Conservation (phyloP, 2,797 vertebrate species). For the Lepus townsendii region DNA sequence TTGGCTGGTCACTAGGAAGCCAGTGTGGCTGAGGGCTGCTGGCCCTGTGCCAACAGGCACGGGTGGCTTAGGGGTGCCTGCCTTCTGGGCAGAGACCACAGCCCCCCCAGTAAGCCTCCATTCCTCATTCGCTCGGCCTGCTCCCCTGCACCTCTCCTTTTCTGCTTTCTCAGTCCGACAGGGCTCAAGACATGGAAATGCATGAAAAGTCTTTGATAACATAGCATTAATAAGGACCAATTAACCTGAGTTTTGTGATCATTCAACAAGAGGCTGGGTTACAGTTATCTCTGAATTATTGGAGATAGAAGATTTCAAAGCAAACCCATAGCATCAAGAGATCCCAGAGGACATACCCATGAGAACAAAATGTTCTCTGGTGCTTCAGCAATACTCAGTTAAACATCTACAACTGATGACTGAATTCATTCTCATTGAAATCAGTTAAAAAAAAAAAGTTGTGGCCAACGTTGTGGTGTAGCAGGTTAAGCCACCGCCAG, state of each 20-base stretch:
- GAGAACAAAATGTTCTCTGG: conserved; percentile 54
- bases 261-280: conserved; percentile 63
- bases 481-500: no score
- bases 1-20: conserved; percentile 22
- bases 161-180: conserved; percentile 12
- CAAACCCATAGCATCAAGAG: conserved; percentile 70
- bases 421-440: conserved; percentile 51
- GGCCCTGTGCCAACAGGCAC: not conserved
- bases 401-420: not conserved
- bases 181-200: conserved; percentile 64
- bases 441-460: not conserved
- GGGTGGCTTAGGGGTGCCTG: not conserved
- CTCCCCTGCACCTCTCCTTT: not conserved
- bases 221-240: conserved; percentile 71
- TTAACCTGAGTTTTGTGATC: conserved; percentile 73
- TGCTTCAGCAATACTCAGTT: not conserved
- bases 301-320: conserved; percentile 69
- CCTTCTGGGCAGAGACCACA: conserved; percentile 19
- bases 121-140: not conserved
- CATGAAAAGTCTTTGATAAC: conserved; percentile 54
- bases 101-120: not conserved
- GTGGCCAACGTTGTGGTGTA: no score
- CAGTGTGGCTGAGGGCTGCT: not conserved
- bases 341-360: conserved; percentile 55
- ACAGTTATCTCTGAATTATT: conserved; percentile 52